Percentiles rank a stretch among this genome's conserved stretches.
These are phyloP conservation scores for Autographa pulchrina DNA, from an alignment of 2,888 invertebrate genomes.

Conservation along the genomic window DNA sequence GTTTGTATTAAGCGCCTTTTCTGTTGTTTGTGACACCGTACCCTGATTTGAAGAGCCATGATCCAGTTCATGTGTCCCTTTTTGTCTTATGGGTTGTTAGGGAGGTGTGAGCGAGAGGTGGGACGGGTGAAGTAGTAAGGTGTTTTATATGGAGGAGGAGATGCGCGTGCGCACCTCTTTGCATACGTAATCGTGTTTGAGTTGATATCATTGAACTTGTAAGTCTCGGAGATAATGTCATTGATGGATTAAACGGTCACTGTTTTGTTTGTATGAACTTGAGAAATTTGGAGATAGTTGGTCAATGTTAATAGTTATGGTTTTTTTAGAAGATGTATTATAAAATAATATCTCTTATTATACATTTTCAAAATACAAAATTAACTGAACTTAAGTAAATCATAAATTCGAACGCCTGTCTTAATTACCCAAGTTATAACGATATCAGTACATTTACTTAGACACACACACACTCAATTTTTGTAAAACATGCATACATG, in stretches of 20 bases:
- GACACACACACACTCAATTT: no score
- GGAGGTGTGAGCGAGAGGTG: constrained; percentile 69
- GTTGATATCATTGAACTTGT: constrained; percentile 85
- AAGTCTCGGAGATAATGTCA: constrained; percentile 76
- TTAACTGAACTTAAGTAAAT: no score
- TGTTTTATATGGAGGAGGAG: constrained; percentile 84
- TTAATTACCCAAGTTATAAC: no score
- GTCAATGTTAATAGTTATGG: neutral
- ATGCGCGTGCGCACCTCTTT: constrained; percentile 71
- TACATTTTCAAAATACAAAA: no score
- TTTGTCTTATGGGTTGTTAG: constrained; percentile 51
- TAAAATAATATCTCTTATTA: no score
- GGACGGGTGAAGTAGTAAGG: constrained; percentile 65
- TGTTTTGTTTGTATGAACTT: constrained; percentile 16
- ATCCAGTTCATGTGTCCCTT: constrained; percentile 76
- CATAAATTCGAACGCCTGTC: no score
- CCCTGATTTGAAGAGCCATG: constrained; percentile 81
- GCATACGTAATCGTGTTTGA: constrained; percentile 80
- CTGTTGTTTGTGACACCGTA: constrained; percentile 88
- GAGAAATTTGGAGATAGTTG: constrained; percentile 7
- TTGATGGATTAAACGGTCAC: constrained; percentile 44
- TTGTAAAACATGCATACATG: no score
- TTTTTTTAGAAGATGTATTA: no score
- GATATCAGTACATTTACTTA: no score
- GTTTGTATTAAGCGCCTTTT: constrained; percentile 78